phyloP scores from a whole-genome alignment of 1,140 invertebrate species.

The Diorhabda elongata region DNA sequence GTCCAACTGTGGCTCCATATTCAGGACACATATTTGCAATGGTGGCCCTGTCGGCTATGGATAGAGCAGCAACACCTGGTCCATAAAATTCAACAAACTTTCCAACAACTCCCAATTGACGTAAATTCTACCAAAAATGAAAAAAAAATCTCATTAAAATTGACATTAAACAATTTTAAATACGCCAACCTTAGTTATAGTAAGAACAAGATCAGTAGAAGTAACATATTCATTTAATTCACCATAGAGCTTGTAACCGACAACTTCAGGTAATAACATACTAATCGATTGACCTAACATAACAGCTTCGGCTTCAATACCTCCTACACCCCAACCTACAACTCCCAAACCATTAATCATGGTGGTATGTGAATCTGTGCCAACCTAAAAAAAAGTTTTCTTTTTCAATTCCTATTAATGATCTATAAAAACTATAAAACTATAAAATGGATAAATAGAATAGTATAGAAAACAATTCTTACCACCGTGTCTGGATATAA shows the following conservation, averaged over 20 bases:
- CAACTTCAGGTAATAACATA: slow-evolving; percentile 93
- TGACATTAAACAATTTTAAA: background rate
- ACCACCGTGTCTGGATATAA: slow-evolving; percentile 92
- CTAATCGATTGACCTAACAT: slow-evolving; percentile 95
- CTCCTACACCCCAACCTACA: slow-evolving; percentile 74
- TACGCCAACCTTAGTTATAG: slow-evolving; percentile 83
- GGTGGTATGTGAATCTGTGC: slow-evolving; percentile 97
- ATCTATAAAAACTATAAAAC: background rate
- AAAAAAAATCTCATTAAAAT: background rate
- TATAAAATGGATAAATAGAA: background rate
- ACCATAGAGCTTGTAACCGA: slow-evolving; percentile 89
- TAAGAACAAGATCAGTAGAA: slow-evolving; percentile 95
- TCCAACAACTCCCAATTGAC: slow-evolving; percentile 92
- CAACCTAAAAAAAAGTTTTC: slow-evolving; percentile 53
- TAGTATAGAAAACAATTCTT: slow-evolving; percentile 21
- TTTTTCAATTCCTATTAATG: background rate
- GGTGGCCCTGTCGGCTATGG: slow-evolving; percentile 90
- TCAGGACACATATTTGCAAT: slow-evolving; percentile 98
- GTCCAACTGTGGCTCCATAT: slow-evolving; percentile 94
- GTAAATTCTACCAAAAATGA: slow-evolving; percentile 66
- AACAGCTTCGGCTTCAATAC: slow-evolving; percentile 85
- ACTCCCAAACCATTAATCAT: slow-evolving; percentile 95
- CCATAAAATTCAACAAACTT: slow-evolving; percentile 99
- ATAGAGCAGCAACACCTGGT: slow-evolving; percentile 81
- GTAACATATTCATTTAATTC: slow-evolving; percentile 80